Evolutionary conservation across 1,140 invertebrate genomes (phyloP).

Genomic region (Bombyx mandarina): DNA sequence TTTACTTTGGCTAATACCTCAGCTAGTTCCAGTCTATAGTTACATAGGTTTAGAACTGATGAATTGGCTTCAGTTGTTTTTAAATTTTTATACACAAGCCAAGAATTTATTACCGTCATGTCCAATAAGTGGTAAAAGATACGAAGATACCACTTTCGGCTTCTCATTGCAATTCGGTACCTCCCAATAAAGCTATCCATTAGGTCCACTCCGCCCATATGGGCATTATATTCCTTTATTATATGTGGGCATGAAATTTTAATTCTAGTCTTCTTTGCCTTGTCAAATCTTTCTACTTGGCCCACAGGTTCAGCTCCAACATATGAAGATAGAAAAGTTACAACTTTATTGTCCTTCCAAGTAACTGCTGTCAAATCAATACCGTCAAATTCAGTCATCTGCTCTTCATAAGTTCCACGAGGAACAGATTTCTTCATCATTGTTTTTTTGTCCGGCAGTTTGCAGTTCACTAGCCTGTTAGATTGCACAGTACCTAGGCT

Average conservation of each 20-base stretch:
- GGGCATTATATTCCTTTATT: conserved; percentile 53
- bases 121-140: conserved; percentile 64
- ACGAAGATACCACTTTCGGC: conserved; percentile 51
- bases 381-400: conserved; percentile 27
- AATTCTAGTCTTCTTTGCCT: conserved; percentile 34
- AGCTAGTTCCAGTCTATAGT: conserved; percentile 9
- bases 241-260: conserved; percentile 56
- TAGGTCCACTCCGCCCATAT: conserved; percentile 24
- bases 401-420: conserved; percentile 29
- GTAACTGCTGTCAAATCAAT: conserved; percentile 29
- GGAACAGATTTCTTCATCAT: conserved; percentile 31
- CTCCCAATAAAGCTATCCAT: conserved; percentile 59
- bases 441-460: conserved; percentile 26
- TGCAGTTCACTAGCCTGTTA: conserved; percentile 26
- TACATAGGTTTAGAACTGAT: conserved; percentile 8
- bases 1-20: conserved; percentile 8
- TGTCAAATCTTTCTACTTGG: conserved; percentile 38
- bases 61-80: conserved; percentile 10
- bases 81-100: conserved; percentile 27
- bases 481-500: conserved; percentile 24
- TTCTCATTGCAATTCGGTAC: conserved; percentile 49
- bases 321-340: conserved; percentile 49
- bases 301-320: conserved; percentile 24
- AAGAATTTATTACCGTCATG: conserved; percentile 36
- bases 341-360: conserved; percentile 53